Base-by-base conservation (phyloP, 2,113 vertebrate genomes). In the Pachycephala philippinensis region DNA sequence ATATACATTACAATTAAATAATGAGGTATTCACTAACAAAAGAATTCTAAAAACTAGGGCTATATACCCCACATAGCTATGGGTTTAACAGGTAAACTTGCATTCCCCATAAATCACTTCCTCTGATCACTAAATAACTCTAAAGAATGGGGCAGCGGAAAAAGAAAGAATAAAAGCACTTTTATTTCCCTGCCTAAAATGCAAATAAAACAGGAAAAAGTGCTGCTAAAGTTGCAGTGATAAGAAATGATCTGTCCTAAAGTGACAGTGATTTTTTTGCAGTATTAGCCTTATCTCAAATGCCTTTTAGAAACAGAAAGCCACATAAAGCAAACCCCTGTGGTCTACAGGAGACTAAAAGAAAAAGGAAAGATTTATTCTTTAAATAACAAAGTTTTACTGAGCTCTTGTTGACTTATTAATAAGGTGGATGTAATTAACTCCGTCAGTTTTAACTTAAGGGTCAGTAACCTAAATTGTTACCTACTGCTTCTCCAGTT, bases 1-100 rank as follows among this genome's bases (percentile, higher is more conserved):
- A 93, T 79, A 94, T 87, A 89, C 19, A 79, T 95, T 95, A 72
- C 87, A 91, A 92, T 93, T 96, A 89, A 87, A 93, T 76, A 94
- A 68, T 61, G 40, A 95, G 42, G n/a, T 72, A 91, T 89, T 75
- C 85, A 92, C 52, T 81, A 71, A 10, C 42, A 89, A 87, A 94
- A 65, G 69, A 93, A 82, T 72, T 89, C 31, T 72, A 49, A 93
- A 90, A 79, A 72, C 21, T 68, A 70, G 31, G 33, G 31, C 40
- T 91, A 94, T 26, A 13, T 85, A 50, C 28, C 53, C 39, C n/a
- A 64, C 26, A 49, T 72, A 75, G 49, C 31, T 71, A 79, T 11
- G 19, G 21, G 27, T 91, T 95, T 91, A 91, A 64, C 84, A 95
- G 72, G 64, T 82, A 84, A 75, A 64, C 44, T 82, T 78, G 45